phyloP scores from a whole-genome alignment of 2,113 vertebrate genomes.

The Felis chaus region DNA sequence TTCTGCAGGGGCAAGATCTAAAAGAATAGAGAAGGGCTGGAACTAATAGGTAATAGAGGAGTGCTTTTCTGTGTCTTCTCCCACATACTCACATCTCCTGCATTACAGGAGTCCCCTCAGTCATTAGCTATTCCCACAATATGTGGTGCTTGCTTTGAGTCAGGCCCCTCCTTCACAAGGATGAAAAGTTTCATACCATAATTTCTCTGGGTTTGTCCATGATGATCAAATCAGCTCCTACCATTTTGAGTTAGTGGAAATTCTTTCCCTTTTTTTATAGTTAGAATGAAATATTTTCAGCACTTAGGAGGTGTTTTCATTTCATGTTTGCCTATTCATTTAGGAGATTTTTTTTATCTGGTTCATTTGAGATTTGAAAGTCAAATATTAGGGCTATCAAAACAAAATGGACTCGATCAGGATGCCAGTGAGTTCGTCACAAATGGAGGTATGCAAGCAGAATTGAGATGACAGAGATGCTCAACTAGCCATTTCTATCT shows the following conservation, averaged over 20 bases:
- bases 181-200: not conserved
- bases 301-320: not conserved
- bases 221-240: not conserved
- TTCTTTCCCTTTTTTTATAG: not conserved
- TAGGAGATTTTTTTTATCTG: not conserved
- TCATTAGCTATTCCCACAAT: not conserved
- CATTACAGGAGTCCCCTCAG: not conserved
- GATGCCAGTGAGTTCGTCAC: not conserved
- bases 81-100: not conserved
- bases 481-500: not conserved
- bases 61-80: not conserved
- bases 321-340: not conserved
- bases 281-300: not conserved
- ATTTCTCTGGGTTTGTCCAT: not conserved
- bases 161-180: not conserved
- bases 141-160: not conserved
- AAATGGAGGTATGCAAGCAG: not conserved
- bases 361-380: not conserved
- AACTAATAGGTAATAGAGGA: not conserved
- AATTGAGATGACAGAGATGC: not conserved
- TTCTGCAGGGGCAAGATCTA: not conserved
- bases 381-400: not conserved
- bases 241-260: not conserved
- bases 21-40: not conserved
- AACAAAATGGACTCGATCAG: not conserved